These are phyloP conservation scores for Harpalus rufipes DNA, from an alignment of 2,888 invertebrate species.

Conservation along the genomic window DNA sequence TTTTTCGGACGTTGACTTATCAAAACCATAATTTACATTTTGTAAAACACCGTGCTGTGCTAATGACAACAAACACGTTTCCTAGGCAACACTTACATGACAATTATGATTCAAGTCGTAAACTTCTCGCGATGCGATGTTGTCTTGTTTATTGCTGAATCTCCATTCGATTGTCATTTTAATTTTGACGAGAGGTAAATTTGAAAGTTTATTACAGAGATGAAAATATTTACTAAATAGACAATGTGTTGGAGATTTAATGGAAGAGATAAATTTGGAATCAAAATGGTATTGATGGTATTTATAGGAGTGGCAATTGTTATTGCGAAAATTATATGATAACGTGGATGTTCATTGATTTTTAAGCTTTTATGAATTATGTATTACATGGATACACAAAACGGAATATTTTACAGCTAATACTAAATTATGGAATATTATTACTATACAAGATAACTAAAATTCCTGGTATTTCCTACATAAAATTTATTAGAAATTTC, in stretches of 20 bases:
- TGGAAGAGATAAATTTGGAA: constrained; percentile 42
- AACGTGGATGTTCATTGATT: constrained; percentile 24
- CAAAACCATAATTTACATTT: constrained; percentile 25
- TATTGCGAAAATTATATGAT: constrained; percentile 43
- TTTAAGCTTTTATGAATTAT: constrained; percentile 28
- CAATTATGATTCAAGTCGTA: constrained; percentile 32
- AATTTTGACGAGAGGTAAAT: constrained; percentile 43
- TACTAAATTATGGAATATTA: constrained; percentile 4
- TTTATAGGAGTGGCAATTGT: constrained; percentile 37
- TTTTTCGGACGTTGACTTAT: constrained; percentile 43
- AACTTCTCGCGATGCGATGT: background rate
- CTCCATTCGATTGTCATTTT: constrained; percentile 47
- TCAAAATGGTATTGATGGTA: constrained; percentile 51
- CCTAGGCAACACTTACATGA: constrained; percentile 31
- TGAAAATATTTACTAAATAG: constrained; percentile 52
- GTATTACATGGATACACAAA: background rate
- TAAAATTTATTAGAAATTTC: background rate
- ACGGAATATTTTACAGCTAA: background rate
- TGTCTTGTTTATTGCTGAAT: constrained; percentile 25
- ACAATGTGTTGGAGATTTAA: constrained; percentile 42
- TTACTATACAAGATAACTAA: background rate
- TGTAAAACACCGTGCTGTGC: constrained; percentile 20
- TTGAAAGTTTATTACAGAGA: constrained; percentile 23
- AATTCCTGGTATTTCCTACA: background rate
- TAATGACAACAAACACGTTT: constrained; percentile 49